Evolutionary conservation across 2,888 invertebrate genomes (phyloP), one percentile per base, ranked within the genome.

Genomic region (Anthophora plumipes): DNA sequence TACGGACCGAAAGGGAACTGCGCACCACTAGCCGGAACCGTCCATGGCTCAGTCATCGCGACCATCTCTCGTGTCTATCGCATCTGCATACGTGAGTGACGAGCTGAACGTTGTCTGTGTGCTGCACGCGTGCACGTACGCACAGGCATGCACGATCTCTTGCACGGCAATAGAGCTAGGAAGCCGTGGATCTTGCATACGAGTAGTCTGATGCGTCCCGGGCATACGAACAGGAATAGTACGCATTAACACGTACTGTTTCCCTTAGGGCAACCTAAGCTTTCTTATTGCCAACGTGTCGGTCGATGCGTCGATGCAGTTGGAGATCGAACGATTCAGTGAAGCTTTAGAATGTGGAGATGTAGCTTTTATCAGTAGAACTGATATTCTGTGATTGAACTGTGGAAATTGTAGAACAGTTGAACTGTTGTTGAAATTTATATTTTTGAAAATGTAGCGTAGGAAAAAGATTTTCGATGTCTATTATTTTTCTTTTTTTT

Each of bases 21-120:
- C 92, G 93, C 93, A 92, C 93, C 92, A 92, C 92, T 92, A 93
- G 92, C 93, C 92, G 93, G 92, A 93, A 93, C 93, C 91, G 90
- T 92, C 90, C 91, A 91, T 91, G 91, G 86, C 84, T 91, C 91
- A 91, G 90, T 91, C 91, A 92, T 91, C 90, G 91, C 90, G 88
- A 91, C 91, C 91, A 92, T 92, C 92, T 92, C 90, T 89, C 86
- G 91, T 89, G 89, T 91, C 90, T 89, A 90, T 88, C 89, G 88
- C 88, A 91, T 91, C 89, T 91, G 91, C 91, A 91, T 91, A 90
- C 88, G 85, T 84, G 85, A 85, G 88, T 82, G 85, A 85, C 86
- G 85, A 83, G 72, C 70, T 57, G 66, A 80, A 77, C 71, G 48
- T 71, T 39, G 70, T 39, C 63, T 75, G 82, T 39, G 82, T 75